Evolutionary conservation across 2,888 invertebrate species (phyloP).

Genomic region (Adineta ricciae): DNA sequence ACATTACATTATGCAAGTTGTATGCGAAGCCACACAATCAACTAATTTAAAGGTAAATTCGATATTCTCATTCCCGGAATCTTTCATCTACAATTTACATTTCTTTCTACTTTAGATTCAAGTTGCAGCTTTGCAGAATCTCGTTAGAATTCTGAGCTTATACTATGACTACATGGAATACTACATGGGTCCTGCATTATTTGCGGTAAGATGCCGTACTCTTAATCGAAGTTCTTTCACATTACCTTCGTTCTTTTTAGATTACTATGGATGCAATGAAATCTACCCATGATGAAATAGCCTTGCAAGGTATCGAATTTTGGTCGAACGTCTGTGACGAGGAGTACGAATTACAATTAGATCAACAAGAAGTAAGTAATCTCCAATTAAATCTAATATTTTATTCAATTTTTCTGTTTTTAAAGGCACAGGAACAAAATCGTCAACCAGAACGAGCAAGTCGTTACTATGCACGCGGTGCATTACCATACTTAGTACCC

Average conservation of each 20-base stretch:
- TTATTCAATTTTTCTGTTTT: conserved; percentile 36
- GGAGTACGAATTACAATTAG: conserved; percentile 77
- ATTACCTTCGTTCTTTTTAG: conserved; percentile 44
- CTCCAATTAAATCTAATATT: too few relatives aligned
- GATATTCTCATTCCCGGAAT: too few relatives aligned
- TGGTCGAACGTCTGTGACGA: conserved; percentile 99
- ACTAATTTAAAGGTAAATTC: conserved; percentile 57
- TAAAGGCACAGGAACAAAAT: conserved; percentile 72
- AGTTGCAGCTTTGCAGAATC: conserved; percentile 86
- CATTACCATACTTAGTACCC: conserved; percentile 82
- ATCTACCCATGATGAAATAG: conserved; percentile 84
- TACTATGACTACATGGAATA: conserved; percentile 98
- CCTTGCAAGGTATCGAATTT: conserved; percentile 96
- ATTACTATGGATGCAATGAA: conserved; percentile 98
- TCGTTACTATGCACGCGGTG: conserved; percentile 93
- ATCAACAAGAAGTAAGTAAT: conserved; percentile 33
- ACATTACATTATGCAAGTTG: conserved; percentile 98
- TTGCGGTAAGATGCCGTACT: conserved; percentile 56
- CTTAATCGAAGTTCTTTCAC: background rate
- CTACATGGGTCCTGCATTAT: conserved; percentile 93
- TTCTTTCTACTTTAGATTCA: conserved; percentile 60
- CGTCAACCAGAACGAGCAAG: conserved; percentile 83
- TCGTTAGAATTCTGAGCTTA: conserved; percentile 91
- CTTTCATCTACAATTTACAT: background rate
- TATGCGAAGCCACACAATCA: conserved; percentile 95